These are phyloP conservation scores for Ciona savignyi DNA, from an alignment of 23 tunicate species.

Conservation along the genomic window DNA sequence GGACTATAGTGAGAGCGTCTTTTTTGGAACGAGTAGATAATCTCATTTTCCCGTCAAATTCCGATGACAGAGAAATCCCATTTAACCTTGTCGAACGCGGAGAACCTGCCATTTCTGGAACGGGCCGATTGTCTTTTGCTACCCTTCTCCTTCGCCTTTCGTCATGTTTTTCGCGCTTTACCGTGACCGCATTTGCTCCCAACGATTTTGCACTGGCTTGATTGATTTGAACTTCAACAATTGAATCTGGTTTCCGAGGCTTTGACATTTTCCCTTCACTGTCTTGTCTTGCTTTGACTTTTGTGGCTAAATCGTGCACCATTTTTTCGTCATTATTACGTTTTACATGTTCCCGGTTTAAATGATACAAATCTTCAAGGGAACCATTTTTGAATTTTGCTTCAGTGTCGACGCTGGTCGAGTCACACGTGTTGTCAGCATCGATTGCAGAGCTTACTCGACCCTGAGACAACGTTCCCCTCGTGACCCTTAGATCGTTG, in stretches of 20 bases:
- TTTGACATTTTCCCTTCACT: not conserved
- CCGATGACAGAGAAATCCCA: not conserved
- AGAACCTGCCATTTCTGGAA: not conserved
- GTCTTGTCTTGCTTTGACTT: not conserved
- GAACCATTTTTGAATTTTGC: not conserved
- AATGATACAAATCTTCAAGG: not conserved
- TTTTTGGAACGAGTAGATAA: not conserved
- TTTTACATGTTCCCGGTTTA: not conserved
- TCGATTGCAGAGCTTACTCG: not conserved
- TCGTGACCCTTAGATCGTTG: not conserved
- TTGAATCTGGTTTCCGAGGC: not conserved
- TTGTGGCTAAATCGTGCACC: not conserved
- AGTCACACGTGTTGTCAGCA: not conserved
- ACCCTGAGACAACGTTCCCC: not conserved
- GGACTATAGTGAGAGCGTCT: not conserved
- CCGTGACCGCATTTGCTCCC: not conserved
- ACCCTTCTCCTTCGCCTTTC: not conserved
- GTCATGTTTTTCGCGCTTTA: not conserved
- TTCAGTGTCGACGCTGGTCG: not conserved
- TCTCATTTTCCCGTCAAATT: not conserved
- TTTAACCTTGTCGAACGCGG: not conserved
- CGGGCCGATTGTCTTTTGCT: not conserved
- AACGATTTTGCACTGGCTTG: not conserved
- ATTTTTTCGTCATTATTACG: not conserved
- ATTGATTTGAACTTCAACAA: not conserved